Percentiles rank a stretch among this genome's conserved stretches.
Evolutionary conservation across 2,888 invertebrate genomes (phyloP).

Genomic region (Eretmocerus hayati): DNA sequence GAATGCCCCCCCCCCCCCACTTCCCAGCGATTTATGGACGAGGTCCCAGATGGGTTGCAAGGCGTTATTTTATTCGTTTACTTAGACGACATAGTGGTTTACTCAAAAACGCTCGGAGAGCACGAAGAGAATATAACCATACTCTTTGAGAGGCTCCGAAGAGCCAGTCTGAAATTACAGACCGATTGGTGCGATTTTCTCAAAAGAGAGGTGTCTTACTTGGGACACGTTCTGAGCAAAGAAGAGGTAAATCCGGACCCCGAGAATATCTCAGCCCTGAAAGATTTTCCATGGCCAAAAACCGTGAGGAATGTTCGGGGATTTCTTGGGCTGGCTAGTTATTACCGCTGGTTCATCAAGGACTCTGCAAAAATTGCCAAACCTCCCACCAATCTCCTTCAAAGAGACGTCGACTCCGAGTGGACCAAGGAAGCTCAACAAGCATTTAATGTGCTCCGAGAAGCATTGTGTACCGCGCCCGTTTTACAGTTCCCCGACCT

Average conservation of each 20-base stretch:
- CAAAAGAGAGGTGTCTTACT: too few species aligned
- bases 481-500: too few species aligned
- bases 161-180: background rate
- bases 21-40: too few species aligned
- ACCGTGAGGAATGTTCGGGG: background rate
- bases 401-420: slow-evolving; percentile 9
- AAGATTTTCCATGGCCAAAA: background rate
- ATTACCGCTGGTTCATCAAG: background rate
- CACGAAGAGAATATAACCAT: background rate
- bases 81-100: too few species aligned
- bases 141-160: background rate
- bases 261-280: background rate
- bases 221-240: background rate
- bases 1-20: too few species aligned
- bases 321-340: background rate
- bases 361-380: slow-evolving; percentile 18
- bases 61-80: too few species aligned
- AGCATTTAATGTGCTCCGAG: too few species aligned
- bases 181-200: slow-evolving; percentile 1
- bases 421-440: too few species aligned
- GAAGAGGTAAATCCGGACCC: background rate
- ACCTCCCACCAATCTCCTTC: slow-evolving; percentile 14
- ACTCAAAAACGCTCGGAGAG: too few species aligned
- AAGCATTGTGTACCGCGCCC: too few species aligned
- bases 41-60: too few species aligned